These are phyloP conservation scores for Pristionchus entomophagus DNA, from an alignment of 2,888 invertebrate genomes.

Conservation along the genomic window DNA sequence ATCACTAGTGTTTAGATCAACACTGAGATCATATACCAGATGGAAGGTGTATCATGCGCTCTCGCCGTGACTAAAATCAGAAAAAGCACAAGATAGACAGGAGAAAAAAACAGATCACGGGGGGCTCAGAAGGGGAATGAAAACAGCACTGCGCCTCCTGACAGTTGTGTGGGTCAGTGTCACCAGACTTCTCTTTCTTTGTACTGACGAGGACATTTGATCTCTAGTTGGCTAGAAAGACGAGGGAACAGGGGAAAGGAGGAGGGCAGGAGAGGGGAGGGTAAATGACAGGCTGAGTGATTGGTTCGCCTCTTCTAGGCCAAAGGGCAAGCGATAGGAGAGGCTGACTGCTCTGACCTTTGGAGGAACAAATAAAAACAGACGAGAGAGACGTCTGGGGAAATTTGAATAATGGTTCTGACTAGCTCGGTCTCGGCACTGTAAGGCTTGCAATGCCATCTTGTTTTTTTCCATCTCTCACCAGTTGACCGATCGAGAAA, in stretches of 20 bases:
- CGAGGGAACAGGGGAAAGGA: background rate
- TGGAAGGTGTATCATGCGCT: too few relatives aligned
- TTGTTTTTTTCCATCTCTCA: too few relatives aligned
- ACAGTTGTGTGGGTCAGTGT: background rate
- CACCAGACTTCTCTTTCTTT: background rate
- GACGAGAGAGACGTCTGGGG: too few relatives aligned
- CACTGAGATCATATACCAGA: too few relatives aligned
- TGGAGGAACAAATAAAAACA: background rate
- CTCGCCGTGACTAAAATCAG: too few relatives aligned
- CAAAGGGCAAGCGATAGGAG: slow-evolving; percentile 1
- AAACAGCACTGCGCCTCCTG: background rate
- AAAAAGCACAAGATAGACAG: too few relatives aligned
- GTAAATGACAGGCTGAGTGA: slow-evolving; percentile 3
- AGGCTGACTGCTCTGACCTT: background rate
- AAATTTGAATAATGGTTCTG: too few relatives aligned
- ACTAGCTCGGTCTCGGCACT: too few relatives aligned
- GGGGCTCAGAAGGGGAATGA: background rate
- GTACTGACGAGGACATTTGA: background rate
- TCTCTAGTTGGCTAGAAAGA: background rate
- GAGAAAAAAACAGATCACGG: background rate
- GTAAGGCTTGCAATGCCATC: too few relatives aligned
- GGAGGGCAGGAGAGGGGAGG: background rate
- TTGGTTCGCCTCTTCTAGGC: background rate
- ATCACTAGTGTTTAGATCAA: too few relatives aligned
- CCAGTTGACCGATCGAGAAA: too few relatives aligned